Conservation (phyloP, 2,888 invertebrate species). For the Carpatolechia fugitivella region DNA sequence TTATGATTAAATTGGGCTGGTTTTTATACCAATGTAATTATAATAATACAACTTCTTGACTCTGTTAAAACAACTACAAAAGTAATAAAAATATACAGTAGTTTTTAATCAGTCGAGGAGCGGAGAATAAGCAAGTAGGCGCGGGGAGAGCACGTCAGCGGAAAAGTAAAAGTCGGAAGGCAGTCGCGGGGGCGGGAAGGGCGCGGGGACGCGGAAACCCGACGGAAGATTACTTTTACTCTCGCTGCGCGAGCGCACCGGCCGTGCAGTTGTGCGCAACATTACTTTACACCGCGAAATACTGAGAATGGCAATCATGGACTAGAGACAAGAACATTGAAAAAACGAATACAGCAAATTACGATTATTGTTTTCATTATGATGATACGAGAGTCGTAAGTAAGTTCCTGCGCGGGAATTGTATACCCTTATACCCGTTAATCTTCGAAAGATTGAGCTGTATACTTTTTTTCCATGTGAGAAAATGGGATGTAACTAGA, state of each 20-base stretch:
- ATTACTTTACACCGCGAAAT: neutral
- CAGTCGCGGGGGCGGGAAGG: constrained; percentile 20
- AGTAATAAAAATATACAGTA: neutral
- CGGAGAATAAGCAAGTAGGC: neutral
- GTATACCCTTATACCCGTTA: too few relatives aligned
- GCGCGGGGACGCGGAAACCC: constrained; percentile 49
- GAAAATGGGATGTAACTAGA: too few relatives aligned
- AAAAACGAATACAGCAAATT: too few relatives aligned
- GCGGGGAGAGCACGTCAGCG: constrained; percentile 32
- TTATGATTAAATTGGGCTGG: too few relatives aligned
- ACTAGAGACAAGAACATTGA: too few relatives aligned
- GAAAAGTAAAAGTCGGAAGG: constrained; percentile 72
- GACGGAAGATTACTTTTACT: constrained; percentile 71
- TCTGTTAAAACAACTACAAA: neutral
- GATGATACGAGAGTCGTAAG: too few relatives aligned
- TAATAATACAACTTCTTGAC: neutral
- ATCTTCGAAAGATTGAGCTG: too few relatives aligned
- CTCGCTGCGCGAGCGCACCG: constrained; percentile 36
- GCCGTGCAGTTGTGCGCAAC: constrained; percentile 27
- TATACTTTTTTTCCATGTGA: too few relatives aligned
- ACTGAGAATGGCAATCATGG: neutral
- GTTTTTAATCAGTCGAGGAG: neutral
- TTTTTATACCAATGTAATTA: too few relatives aligned
- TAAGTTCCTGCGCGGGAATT: too few relatives aligned
- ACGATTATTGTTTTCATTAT: too few relatives aligned